Evolutionary conservation across 2,888 invertebrate species (phyloP), one percentile per base, ranked within the genome.

Genomic region (Drosophila cyrtoloma): DNA sequence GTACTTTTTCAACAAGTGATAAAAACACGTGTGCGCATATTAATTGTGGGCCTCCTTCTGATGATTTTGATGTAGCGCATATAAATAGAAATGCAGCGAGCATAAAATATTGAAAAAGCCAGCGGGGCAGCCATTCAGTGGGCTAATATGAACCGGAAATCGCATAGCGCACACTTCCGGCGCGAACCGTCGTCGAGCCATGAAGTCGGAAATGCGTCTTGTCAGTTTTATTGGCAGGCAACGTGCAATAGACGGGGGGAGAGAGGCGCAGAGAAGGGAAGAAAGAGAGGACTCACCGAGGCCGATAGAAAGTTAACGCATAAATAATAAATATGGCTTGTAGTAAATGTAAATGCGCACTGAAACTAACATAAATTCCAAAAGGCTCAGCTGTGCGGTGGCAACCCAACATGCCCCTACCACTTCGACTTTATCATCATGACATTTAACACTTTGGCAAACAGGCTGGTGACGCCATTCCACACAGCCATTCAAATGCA

Each of bases 381-480:
- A 75, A 53, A 61, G 71, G 83, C 71, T 65, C 90, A 89, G 89
- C 89, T 87, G 86, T 79, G 58, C 28, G 26, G 32, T 44, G 28
- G 33, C 42, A 39, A n/a, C 26, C 12, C 62, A 10, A 32, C 50
- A n/a, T 19, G 19, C 39, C 52, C n/a, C 33, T 28, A 10, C 10
- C 19, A 51, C 56, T 64, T 51, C 71, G 56, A 33, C 32, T 47
- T 37, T 66, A 58, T 68, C 86, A 74, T 90, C 84, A 76, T 90
- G 91, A 87, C 89, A 89, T 90, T 87, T 90, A 87, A 87, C 87
- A 87, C 87, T 87, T 87, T 90, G 78, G 84, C 91, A 86, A 86
- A 86, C 89, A 75, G 76, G 73, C 72, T 68, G 64, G 44, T 51
- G 63, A 65, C 55, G 60, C 63, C 72, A 71, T 79, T 71, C 71